Conservation (phyloP, 2,797 vertebrate genomes). For the Poecilia gillii region DNA sequence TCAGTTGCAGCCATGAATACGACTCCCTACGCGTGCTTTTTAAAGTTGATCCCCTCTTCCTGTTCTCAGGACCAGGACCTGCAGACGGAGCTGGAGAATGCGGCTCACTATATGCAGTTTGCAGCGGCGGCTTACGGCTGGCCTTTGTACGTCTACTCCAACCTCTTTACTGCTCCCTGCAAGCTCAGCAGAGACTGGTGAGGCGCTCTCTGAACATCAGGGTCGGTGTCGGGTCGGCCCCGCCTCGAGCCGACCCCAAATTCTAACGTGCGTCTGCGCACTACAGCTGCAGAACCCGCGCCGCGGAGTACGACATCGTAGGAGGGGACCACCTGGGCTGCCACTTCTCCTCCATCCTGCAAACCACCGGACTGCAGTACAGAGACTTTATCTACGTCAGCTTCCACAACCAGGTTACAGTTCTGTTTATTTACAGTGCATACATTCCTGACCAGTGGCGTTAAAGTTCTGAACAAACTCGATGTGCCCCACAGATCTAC, state of each 20-base stretch:
- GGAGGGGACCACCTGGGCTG: conserved; percentile 88
- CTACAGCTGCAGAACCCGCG: conserved; percentile 83
- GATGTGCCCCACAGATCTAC: conserved; percentile 85
- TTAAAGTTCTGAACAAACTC: not conserved
- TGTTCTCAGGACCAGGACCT: conserved; percentile 83
- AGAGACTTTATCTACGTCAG: conserved; percentile 95
- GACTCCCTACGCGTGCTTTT: not conserved
- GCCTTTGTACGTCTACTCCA: conserved; percentile 92
- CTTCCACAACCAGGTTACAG: conserved; percentile 92
- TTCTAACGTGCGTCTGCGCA: not conserved
- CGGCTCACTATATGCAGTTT: conserved; percentile 92
- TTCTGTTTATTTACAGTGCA: not conserved
- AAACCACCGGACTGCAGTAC: conserved; percentile 91
- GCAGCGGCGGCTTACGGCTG: conserved; percentile 95
- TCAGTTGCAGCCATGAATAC: too few species aligned
- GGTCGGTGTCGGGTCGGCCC: not conserved
- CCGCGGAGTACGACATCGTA: conserved; percentile 84
- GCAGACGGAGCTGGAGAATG: conserved; percentile 88
- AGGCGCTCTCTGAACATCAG: conserved; percentile 40
- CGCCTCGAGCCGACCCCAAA: not conserved
- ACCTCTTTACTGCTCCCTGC: conserved; percentile 88
- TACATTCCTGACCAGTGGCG: too few species aligned
- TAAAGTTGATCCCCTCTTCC: fast-evolving
- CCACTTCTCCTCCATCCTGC: conserved; percentile 91
- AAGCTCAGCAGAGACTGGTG: conserved; percentile 92